Percentiles rank a stretch among this genome's conserved stretches.
Evolutionary conservation across 2,797 vertebrate genomes (phyloP).

Genomic region (Lepilemur ruficaudatus): DNA sequence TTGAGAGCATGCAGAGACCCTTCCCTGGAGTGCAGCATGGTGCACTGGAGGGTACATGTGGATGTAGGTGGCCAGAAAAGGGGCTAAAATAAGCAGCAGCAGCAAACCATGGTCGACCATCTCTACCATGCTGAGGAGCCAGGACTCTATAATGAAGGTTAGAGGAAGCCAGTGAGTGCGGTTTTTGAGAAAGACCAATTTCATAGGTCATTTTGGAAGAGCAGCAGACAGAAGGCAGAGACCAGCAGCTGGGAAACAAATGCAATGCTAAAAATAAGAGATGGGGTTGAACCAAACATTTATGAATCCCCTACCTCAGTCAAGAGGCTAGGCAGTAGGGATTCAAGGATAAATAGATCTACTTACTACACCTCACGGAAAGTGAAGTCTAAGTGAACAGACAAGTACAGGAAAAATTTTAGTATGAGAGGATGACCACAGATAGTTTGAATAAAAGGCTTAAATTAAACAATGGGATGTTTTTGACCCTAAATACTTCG

Average conservation of each 20-base stretch:
- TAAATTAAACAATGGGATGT: not conserved
- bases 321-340: not conserved
- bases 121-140: not conserved
- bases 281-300: not conserved
- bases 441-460: not conserved
- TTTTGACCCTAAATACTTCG: not conserved
- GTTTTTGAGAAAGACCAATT: not conserved
- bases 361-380: not conserved
- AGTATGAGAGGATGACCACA: not conserved
- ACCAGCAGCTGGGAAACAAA: not conserved
- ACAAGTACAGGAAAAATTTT: not conserved
- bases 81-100: not conserved
- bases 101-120: not conserved
- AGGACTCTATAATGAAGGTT: not conserved
- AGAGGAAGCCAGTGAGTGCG: not conserved
- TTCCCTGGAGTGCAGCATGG: not conserved
- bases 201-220: not conserved
- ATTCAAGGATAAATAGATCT: not conserved
- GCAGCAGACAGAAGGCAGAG: not conserved
- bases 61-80: not conserved
- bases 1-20: not conserved
- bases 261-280: not conserved
- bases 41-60: not conserved
- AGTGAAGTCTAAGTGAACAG: not conserved
- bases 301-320: not conserved